Conservation (phyloP, 1,140 invertebrate species). For the Apolygus lucorum region DNA sequence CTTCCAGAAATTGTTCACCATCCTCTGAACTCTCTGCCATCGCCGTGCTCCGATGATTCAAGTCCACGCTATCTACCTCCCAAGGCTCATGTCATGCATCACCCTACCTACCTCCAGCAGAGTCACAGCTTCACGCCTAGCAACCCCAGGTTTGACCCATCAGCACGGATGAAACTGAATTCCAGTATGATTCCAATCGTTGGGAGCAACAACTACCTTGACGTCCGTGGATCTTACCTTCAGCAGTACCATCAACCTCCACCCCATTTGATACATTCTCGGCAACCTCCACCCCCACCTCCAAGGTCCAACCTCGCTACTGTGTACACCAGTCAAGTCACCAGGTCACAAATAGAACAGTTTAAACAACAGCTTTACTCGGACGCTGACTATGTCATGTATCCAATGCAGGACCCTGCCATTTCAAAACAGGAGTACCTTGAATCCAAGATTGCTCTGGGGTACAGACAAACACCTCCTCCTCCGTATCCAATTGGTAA, state of each 20-base stretch:
- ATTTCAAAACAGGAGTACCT: conserved; percentile 82
- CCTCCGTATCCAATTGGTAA: conserved; percentile 48
- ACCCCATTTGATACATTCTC: conserved; percentile 43
- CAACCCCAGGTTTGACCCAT: conserved; percentile 37
- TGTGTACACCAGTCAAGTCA: conserved; percentile 33
- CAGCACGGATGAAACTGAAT: conserved; percentile 46
- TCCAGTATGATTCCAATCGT: conserved; percentile 42
- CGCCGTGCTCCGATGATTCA: conserved; percentile 47
- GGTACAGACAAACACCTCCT: conserved; percentile 38
- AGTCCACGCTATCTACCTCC: conserved; percentile 56
- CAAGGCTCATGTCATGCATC: conserved; percentile 56
- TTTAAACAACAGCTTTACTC: conserved; percentile 80
- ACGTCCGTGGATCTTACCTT: conserved; percentile 49
- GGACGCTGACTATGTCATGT: conserved; percentile 82
- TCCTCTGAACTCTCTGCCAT: conserved; percentile 29
- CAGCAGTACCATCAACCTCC: conserved; percentile 39
- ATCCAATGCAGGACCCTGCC: conserved; percentile 76
- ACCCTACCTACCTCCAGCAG: conserved; percentile 47
- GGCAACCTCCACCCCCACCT: conserved; percentile 46
- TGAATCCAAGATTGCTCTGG: conserved; percentile 61
- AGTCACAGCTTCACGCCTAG: conserved; percentile 41
- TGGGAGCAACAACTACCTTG: conserved; percentile 57
- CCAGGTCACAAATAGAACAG: conserved; percentile 56
- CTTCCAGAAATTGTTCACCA: conserved; percentile 17
- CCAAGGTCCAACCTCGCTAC: conserved; percentile 37